Evolutionary conservation across 2,113 vertebrate species (phyloP).

Genomic region (Xiphorhynchus elegans): DNA sequence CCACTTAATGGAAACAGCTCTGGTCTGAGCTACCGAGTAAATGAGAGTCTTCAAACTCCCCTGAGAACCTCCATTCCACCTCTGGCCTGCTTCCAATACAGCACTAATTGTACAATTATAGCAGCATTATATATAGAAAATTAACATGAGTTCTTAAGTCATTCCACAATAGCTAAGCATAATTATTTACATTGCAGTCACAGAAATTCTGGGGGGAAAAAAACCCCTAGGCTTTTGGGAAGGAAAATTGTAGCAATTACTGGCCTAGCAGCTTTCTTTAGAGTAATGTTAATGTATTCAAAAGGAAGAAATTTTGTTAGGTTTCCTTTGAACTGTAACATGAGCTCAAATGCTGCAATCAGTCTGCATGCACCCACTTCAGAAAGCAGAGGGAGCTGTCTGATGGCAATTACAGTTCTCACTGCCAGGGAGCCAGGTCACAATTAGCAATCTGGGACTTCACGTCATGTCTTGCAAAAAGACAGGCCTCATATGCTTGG

Average conservation of each 20-base stretch:
- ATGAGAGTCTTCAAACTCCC: neutral
- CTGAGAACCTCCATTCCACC: neutral
- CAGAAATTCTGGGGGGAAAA: neutral
- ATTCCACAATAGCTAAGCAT: neutral
- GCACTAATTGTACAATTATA: neutral
- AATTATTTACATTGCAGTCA: constrained; percentile 40
- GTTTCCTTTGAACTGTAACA: neutral
- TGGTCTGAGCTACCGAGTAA: neutral
- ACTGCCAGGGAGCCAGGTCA: neutral
- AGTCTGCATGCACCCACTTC: neutral
- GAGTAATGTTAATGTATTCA: neutral
- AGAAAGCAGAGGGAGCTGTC: constrained; percentile 18
- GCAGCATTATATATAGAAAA: neutral
- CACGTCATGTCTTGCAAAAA: neutral
- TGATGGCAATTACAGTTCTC: neutral
- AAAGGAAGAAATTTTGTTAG: neutral
- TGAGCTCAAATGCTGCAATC: neutral
- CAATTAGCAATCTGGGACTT: neutral
- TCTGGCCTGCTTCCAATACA: neutral
- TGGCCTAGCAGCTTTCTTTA: neutral
- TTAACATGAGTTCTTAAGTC: neutral
- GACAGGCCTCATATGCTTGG: neutral
- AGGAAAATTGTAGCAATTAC: constrained; percentile 48
- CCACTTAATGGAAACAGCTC: neutral
- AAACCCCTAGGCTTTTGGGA: neutral